Base-by-base conservation (phyloP, 2,797 vertebrate genomes). In the Manis pentadactyla region DNA sequence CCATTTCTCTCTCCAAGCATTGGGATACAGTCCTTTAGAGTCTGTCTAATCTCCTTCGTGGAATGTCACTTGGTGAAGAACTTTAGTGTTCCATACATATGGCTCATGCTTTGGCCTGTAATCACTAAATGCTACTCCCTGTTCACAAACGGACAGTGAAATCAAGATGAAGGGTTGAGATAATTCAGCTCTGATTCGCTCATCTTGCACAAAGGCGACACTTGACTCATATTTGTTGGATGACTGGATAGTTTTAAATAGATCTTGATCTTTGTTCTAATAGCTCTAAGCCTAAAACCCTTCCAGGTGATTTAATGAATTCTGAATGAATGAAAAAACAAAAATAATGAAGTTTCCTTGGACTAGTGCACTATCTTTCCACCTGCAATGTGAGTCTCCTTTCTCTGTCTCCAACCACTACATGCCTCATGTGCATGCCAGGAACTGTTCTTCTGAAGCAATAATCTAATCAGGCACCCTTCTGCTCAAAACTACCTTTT, bases 191-290 rank as follows among this genome's bases (percentile, higher is more conserved):
- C 77, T 75, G 34, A 61, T 42, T 27, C 5, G 2, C 15, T 27
- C 37, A 27, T 68, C 14, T 77, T 74, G n/a, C 31, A 61, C 14
- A 77, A 92, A 78, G 31, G 51, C 42, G 68, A 15, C 46, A 82
- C 39, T 95, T 23, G 34, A 23, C 68, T 87, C 25, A 5, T 21
- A 69, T 90, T 21, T 95, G 57, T 49, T 71, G 55, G 53, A 88
- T 27, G 17, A 29, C 63, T 19, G 27, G 18, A 55, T 91, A 34
- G 13, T 92, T 95, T 95, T 66, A 92, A 82, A 64, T 86, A 79
- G 51, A 69, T 49, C 46, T 46, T 49, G 27, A 63, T 27, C 31
- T 87, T 57, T 90, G 68, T 87, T 74, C 84, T 53, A 66, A n/a
- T 21, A 88, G 34, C 42, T 9, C 34, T 39, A 87, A 49, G n/a